Conservation (phyloP, 64 coral and sea anemone species). For the Pocillopora verrucosa region DNA sequence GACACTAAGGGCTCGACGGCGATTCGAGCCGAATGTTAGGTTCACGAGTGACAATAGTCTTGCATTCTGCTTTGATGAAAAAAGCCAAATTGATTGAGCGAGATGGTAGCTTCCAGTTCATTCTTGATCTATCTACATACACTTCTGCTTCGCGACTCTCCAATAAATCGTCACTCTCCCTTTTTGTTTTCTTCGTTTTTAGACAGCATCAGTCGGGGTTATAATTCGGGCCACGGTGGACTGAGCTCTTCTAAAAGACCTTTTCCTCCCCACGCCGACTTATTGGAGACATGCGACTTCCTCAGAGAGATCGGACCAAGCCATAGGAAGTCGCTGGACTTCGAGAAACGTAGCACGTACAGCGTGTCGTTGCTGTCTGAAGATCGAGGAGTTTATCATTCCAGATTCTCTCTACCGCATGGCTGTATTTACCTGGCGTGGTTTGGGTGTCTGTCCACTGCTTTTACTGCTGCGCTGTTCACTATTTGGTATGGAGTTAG, state of each 20-base stretch:
- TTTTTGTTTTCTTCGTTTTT: not conserved
- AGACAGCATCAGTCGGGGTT: constrained; percentile 19
- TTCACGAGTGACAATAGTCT: too few species aligned
- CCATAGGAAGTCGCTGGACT: not conserved
- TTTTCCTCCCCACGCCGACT: not conserved
- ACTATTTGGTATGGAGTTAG: constrained; percentile 63
- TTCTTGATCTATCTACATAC: too few species aligned
- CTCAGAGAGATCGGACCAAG: not conserved
- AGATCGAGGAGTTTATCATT: not conserved
- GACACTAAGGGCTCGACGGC: too few species aligned
- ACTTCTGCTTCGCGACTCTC: not conserved
- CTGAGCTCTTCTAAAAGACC: not conserved
- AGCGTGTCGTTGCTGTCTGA: constrained; percentile 11
- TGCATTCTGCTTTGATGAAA: too few species aligned
- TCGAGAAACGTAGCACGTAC: constrained; percentile 1
- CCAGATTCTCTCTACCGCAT: not conserved
- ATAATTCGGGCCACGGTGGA: not conserved
- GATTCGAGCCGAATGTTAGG: too few species aligned
- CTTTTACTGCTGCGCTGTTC: constrained; percentile 1
- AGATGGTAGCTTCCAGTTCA: too few species aligned
- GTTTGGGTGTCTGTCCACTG: constrained; percentile 45
- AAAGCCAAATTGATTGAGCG: too few species aligned
- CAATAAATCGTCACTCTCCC: not conserved
- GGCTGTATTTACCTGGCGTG: constrained; percentile 43
- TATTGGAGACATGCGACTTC: constrained; percentile 8